Evolutionary conservation across 2,797 vertebrate genomes (phyloP).

Genomic region (Trachurus trachurus): DNA sequence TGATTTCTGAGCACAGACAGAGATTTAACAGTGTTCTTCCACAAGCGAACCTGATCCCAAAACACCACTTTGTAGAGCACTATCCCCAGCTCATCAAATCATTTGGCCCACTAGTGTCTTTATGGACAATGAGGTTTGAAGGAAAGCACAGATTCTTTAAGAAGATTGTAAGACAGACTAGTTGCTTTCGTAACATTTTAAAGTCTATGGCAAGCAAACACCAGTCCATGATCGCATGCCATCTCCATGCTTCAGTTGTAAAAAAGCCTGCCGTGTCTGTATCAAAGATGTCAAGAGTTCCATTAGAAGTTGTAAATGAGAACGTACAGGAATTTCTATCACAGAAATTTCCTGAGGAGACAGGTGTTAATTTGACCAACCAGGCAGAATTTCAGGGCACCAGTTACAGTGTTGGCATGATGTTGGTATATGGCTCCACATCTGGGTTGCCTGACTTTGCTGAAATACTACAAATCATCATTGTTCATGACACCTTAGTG

Average conservation of each 20-base stretch:
- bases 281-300: constrained; percentile 40
- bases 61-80: constrained; percentile 61
- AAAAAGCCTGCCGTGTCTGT: constrained; percentile 41
- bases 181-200: constrained; percentile 55
- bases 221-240: constrained; percentile 19
- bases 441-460: constrained; percentile 58
- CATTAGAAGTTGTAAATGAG: constrained; percentile 1
- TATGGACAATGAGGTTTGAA: neutral
- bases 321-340: no score
- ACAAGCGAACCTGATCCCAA: constrained; percentile 21
- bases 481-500: constrained; percentile 36
- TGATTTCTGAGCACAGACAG: constrained; percentile 51
- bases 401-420: no score
- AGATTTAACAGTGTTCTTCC: constrained; percentile 48
- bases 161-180: constrained; percentile 35
- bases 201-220: constrained; percentile 53
- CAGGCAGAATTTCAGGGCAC: no score
- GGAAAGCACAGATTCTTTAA: constrained; percentile 46
- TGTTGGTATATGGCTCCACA: constrained; percentile 13
- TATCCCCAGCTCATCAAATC: constrained; percentile 48
- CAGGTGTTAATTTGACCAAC: no score
- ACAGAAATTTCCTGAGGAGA: no score
- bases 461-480: constrained; percentile 59
- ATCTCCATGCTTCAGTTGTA: constrained; percentile 40
- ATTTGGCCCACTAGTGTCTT: constrained; percentile 41